Evolutionary conservation across 2,797 vertebrate species (phyloP), one percentile per base, ranked within the genome.

Genomic region (Myotis vivesi): DNA sequence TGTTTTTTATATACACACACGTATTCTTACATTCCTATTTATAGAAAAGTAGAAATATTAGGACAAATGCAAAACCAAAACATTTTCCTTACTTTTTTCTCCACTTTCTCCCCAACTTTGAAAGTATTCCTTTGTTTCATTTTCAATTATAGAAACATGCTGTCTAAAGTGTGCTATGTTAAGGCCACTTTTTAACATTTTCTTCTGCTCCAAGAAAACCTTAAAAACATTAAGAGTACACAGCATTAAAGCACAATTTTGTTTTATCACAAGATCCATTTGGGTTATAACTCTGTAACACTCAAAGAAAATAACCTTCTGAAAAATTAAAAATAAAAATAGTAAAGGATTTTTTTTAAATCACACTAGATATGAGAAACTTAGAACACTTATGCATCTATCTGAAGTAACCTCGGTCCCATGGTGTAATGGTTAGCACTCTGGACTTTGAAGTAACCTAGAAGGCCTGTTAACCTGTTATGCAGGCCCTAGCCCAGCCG

Each of bases 121-220:
- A 94, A 99, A 99, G 97, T 99, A 99, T 16, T 99, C 98, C 6
- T 97, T 97, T 38, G 99, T 99, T 98, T 99, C 99, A 46, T 98
- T 98, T 98, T 99, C 99, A 38, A 99, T 99, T 92, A 99, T 97
- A 89, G 98, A 97, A 15, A 99, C 98, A 0, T 99, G 99, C n/a
- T 99, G 98, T 97, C 98, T 99, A 94, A 99, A 99, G 13, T 98
- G 99, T 91, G 99, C 99, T 22, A 99, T 99, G 96, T 99, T 99
- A 96, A 99, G 98, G 0, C 99, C 99, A 0, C 98, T 99, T 98
- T 99, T 99, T 95, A 99, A 95, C 98, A 99, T 99, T 97, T 99
- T 99, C 98, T 99, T 99, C 96, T 99, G 99, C 96, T 99, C 99
- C 98, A 99, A 98, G 97, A 99, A 99, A 87, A 99, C 71, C 99